Base-by-base conservation (phyloP, 2,113 vertebrate genomes). In the Taurulus bubalis region DNA sequence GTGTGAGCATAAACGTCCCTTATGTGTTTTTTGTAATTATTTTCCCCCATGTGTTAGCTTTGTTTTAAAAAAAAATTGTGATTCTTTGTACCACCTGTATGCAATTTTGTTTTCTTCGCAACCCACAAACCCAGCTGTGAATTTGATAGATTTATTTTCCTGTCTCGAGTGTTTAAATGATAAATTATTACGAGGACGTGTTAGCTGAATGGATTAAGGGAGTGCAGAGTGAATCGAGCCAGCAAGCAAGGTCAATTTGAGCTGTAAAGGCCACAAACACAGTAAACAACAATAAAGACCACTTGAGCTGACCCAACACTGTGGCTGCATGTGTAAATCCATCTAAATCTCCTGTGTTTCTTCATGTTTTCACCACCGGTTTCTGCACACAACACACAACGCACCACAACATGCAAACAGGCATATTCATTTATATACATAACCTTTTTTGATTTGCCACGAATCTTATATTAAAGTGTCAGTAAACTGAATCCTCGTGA, bases 11-110 rank as follows among this genome's bases (percentile, higher is more conserved):
- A 81, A 83, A 86, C 78, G 64, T 87, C 58, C 69, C 47, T 24
- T 45, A 42, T 42, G 12, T 42, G 40, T 56, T 85, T 89, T 26
- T 83, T 75, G 74, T 26, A 63, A 71, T 75, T 78, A 53, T 70
- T 76, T 58, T 22, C 9, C 34, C 15, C 40, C 63, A 58, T 66
- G 82, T 93, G 70, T 87, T 89, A 87, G 83, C 80, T 77, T 80
- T 63, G 60, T 87, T 85, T 81, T 1, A 9, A 49, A 49, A 22
- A 45, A 16, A 64, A 68, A n/a, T 66, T 91, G 91, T 91, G 83
- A 87, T 89, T 85, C 64, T 86, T 91, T 90, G 86, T 89, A 87
- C 59, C 64, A 67, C 73, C 67, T 89, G 88, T 90, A 93, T 92
- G 85, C 86, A 89, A 86, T 77, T 86, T 77, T 67, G 30, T 55